Evolutionary conservation across 2,797 vertebrate genomes (phyloP).

Genomic region (Propithecus deckenii): DNA sequence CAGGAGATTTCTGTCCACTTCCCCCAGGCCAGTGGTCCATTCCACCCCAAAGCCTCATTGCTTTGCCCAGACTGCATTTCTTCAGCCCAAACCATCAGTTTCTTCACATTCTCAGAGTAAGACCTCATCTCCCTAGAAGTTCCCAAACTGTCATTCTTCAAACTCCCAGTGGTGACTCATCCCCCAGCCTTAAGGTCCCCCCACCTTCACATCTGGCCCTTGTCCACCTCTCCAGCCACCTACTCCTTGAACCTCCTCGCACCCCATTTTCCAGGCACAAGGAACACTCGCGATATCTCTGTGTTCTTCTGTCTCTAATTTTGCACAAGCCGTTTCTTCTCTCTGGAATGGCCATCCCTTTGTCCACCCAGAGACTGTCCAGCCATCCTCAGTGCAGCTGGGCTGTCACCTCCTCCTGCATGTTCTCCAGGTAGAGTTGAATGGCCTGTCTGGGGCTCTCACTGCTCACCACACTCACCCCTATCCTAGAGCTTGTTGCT

Average conservation of each 20-base stretch:
- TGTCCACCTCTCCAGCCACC: neutral
- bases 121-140: neutral
- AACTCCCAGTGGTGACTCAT: neutral
- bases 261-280: neutral
- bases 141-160: neutral
- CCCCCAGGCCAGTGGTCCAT: too few species aligned
- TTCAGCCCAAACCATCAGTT: neutral
- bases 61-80: neutral
- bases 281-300: neutral
- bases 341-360: too few species aligned
- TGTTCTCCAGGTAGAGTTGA: neutral
- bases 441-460: neutral
- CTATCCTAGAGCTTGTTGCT: accelerated
- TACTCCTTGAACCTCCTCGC: neutral
- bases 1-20: neutral
- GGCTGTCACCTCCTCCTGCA: neutral
- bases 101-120: neutral
- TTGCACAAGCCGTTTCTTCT: neutral
- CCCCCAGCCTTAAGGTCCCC: neutral
- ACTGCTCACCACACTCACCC: neutral
- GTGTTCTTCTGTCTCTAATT: accelerated
- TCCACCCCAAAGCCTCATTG: neutral
- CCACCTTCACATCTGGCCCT: too few species aligned
- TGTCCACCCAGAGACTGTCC: neutral
- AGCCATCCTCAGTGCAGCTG: neutral